Base-by-base conservation (phyloP, 2,888 invertebrate genomes). In the Hypomecis atomaria region DNA sequence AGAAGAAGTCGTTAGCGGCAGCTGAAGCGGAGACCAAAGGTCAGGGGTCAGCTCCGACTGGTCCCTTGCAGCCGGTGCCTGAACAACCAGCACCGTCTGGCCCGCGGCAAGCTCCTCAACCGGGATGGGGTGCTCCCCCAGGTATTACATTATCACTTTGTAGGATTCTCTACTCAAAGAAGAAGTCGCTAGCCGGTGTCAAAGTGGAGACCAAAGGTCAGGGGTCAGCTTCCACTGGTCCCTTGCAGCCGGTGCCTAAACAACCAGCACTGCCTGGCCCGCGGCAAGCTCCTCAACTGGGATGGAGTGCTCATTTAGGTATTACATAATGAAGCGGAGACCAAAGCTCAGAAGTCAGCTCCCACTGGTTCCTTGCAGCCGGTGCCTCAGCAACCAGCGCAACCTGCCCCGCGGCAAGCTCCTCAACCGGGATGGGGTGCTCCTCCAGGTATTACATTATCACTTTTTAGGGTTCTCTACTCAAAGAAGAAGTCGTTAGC, bases 1-100 rank as follows among this genome's bases (percentile, higher is more conserved):
- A 70, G 50, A 75, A 72, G 66, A 73, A 71, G 43, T 36, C 64
- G 0, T 42, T 44, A 11, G 59, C 62, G 53, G 57, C 65, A 10
- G 48, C 43, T 45, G 50, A 60, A 49, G 43, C 69, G 33, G 58
- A 38, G 36, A n/a, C 33, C 45, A 37, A 62, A 9, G 47, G 13
- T 43, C 42, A 42, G 10, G 43, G 13, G 13, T 0, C 42, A 10
- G 36, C 45, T 40, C 9, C 8, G 3, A 6, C 53, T 40, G 40
- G 13, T 40, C 11, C 38, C 1, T 42, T 53, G n/a, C 11, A 33
- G n/a, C 33, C 43, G 6, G 43, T 42, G 34, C 45, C 45, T 8
- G 54, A 45, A 9, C 45, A 45, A 23, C 34, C 13, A 7, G 55
- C 10, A 4, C 59, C 44, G 48, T 34, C 53, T 23, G 37, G 23